phyloP scores from a whole-genome alignment of 2,113 vertebrate species.

The Urocitellus parryii region DNA sequence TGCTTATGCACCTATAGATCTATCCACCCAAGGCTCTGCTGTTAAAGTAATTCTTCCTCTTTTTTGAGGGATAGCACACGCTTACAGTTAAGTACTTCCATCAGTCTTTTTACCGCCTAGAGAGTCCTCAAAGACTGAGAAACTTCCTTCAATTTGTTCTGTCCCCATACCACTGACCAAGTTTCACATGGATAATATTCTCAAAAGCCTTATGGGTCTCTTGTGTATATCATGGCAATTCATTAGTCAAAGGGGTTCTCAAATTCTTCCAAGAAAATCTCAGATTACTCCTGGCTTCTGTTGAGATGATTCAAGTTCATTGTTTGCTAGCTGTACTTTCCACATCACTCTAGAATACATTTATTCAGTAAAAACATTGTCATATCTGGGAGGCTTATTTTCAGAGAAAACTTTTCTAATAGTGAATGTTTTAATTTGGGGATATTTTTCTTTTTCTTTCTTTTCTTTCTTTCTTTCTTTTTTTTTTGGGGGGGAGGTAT shows the following conservation, averaged over 20 bases:
- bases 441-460: too few species aligned
- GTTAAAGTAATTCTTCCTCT: neutral
- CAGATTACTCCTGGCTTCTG: neutral
- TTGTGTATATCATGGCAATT: neutral
- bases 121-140: too few species aligned
- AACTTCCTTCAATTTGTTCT: neutral
- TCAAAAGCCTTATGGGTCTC: neutral
- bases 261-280: neutral
- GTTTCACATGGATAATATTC: neutral
- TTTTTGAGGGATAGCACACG: neutral
- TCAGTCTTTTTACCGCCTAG: neutral
- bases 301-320: neutral
- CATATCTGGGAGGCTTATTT: rapidly evolving
- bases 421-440: neutral
- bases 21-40: neutral
- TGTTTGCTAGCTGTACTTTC: too few species aligned
- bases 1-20: neutral
- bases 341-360: neutral
- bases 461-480: neutral
- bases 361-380: neutral
- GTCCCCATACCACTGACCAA: neutral
- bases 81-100: neutral
- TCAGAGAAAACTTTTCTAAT: neutral
- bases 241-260: neutral
- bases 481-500: too few species aligned